Evolutionary conservation across 2,113 vertebrate species (phyloP).

Genomic region (Vulpes lagopus): DNA sequence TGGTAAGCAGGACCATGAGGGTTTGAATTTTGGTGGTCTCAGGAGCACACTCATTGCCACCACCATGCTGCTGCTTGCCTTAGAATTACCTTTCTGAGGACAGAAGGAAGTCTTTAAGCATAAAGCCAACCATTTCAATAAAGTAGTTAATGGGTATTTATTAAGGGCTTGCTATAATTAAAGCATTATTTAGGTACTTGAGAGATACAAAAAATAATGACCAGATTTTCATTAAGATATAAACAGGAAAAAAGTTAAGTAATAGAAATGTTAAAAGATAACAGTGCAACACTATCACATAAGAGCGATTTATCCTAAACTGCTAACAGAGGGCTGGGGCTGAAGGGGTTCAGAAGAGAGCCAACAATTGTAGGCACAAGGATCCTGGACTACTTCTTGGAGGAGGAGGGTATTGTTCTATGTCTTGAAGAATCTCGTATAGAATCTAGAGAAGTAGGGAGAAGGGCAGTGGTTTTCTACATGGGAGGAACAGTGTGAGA

Average conservation of each 20-base stretch:
- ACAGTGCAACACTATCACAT: not conserved
- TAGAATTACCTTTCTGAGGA: not conserved
- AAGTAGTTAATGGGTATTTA: conserved; percentile 41
- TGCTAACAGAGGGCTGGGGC: not conserved
- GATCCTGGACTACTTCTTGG: not conserved
- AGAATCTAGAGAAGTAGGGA: not conserved
- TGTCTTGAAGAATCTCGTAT: not conserved
- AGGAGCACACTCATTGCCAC: not conserved
- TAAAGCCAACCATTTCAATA: conserved; percentile 23
- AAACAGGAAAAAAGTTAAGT: conserved; percentile 51
- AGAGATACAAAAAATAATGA: conserved; percentile 28
- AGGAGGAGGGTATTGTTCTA: not conserved
- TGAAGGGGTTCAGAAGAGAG: not conserved
- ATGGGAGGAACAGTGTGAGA: not conserved
- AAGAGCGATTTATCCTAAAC: not conserved
- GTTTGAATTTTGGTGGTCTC: not conserved
- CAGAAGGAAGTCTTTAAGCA: not conserved
- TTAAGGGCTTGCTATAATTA: conserved; percentile 1
- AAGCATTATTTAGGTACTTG: conserved; percentile 12
- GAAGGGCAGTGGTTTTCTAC: not conserved
- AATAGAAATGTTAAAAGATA: conserved; percentile 24
- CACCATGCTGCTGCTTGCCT: not conserved
- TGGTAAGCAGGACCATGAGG: not conserved
- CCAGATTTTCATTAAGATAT: conserved; percentile 13
- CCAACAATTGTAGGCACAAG: not conserved